phyloP scores from a whole-genome alignment of 2,113 vertebrate species.

The Steatornis caripensis region DNA sequence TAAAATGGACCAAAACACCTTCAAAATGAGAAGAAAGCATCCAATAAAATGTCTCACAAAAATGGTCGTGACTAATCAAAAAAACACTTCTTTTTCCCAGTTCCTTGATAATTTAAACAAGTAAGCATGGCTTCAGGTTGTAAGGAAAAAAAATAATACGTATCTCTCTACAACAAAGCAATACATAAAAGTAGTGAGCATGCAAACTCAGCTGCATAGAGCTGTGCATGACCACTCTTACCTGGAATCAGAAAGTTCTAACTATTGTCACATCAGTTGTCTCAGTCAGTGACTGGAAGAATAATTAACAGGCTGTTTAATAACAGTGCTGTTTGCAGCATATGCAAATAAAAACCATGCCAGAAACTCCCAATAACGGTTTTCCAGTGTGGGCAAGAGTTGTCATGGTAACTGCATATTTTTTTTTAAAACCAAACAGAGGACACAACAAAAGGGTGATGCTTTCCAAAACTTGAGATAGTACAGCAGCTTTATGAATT shows the following conservation, averaged over 20 bases:
- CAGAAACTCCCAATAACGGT: neutral
- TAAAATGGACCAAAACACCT: neutral
- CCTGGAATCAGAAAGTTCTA: constrained; percentile 1
- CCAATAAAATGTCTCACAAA: neutral
- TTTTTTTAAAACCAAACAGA: neutral
- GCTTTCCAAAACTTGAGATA: neutral
- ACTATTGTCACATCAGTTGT: neutral
- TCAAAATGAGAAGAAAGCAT: neutral
- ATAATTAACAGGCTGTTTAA: constrained; percentile 52
- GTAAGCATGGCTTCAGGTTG: neutral
- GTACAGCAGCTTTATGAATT: neutral
- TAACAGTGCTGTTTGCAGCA: constrained; percentile 17
- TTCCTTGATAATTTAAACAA: neutral
- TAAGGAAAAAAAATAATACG: neutral
- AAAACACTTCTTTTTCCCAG: neutral
- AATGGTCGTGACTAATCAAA: neutral
- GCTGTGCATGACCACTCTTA: neutral
- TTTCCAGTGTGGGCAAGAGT: neutral
- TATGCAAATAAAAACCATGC: neutral
- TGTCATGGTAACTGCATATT: constrained; percentile 34
- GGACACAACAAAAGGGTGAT: neutral
- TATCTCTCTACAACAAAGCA: neutral
- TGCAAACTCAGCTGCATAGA: neutral
- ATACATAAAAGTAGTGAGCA: neutral
- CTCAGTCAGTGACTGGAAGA: neutral